phyloP scores from a whole-genome alignment of 2,797 vertebrate genomes.

The Neomorphus geoffroyi region DNA sequence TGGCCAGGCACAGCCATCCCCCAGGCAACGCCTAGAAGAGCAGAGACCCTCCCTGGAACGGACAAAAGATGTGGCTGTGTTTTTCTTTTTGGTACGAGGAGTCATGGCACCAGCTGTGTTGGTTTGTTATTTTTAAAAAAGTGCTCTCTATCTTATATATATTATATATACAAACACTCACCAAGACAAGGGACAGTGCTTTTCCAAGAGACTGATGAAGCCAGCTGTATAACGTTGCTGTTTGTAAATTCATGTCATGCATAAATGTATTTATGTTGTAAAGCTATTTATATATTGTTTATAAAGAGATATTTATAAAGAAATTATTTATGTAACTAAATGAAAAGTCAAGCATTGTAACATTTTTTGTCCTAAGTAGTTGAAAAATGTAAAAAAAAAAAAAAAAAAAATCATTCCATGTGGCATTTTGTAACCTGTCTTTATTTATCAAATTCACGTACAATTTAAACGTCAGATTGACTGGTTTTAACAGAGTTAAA shows the following conservation, averaged over 20 bases:
- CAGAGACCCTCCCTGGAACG: constrained; percentile 24
- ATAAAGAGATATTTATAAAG: constrained; percentile 99
- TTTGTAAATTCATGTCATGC: constrained; percentile 97
- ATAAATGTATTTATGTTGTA: constrained; percentile 99
- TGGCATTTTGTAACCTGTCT: constrained; percentile 74
- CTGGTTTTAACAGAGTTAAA: neutral
- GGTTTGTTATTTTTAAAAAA: constrained; percentile 71
- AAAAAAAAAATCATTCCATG: constrained; percentile 64
- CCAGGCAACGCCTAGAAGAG: constrained; percentile 56
- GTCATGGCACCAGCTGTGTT: constrained; percentile 82
- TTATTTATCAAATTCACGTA: constrained; percentile 68
- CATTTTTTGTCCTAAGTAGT: constrained; percentile 90
- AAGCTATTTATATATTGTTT: constrained; percentile 99
- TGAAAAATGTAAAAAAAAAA: constrained; percentile 80
- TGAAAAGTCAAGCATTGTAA: constrained; percentile 93
- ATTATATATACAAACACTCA: constrained; percentile 81
- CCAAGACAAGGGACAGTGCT: constrained; percentile 82
- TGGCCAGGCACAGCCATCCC: constrained; percentile 50
- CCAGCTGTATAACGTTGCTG: constrained; percentile 92
- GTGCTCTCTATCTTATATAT: constrained; percentile 74
- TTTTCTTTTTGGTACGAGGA: constrained; percentile 84
- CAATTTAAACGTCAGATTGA: neutral
- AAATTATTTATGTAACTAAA: constrained; percentile 99
- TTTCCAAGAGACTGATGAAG: constrained; percentile 82
- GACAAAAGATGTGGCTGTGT: constrained; percentile 66